Conservation (phyloP, 2,113 vertebrate species). For the Xenopus borealis region DNA sequence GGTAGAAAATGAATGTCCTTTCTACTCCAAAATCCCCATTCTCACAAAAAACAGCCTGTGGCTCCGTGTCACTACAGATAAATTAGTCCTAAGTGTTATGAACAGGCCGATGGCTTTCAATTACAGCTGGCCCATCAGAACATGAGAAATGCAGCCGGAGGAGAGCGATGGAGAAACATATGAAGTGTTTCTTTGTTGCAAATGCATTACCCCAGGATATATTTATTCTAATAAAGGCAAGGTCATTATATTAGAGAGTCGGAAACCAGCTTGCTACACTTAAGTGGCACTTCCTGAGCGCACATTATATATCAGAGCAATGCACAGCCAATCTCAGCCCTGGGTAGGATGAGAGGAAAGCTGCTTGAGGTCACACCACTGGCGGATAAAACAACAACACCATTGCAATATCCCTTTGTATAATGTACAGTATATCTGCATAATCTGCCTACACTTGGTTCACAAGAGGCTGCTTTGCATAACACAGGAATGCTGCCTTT, state of each 20-base stretch:
- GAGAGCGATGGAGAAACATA: constrained; percentile 43
- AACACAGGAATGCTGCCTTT: no score
- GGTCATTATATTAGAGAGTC: constrained; percentile 44
- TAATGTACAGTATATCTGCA: no score
- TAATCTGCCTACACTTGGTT: no score
- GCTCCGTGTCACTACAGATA: constrained; percentile 55
- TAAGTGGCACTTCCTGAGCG: background rate
- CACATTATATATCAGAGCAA: no score
- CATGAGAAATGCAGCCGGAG: constrained; percentile 38
- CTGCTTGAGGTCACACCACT: no score
- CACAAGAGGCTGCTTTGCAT: no score
- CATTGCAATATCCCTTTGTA: no score
- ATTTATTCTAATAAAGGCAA: constrained; percentile 61
- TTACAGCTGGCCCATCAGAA: constrained; percentile 52
- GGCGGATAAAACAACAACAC: no score
- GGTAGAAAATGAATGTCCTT: no score
- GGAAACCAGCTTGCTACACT: constrained; percentile 3
- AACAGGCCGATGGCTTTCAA: constrained; percentile 47
- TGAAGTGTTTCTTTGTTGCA: constrained; percentile 41
- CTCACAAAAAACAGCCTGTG: constrained; percentile 14
- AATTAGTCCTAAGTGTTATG: constrained; percentile 46
- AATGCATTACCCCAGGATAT: constrained; percentile 42
- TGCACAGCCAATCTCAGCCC: no score
- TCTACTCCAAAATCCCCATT: background rate
- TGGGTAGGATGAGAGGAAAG: no score